Evolutionary conservation across 2,113 vertebrate species (phyloP), one percentile per base, ranked within the genome.

Genomic region (Dromaius novaehollandiae): DNA sequence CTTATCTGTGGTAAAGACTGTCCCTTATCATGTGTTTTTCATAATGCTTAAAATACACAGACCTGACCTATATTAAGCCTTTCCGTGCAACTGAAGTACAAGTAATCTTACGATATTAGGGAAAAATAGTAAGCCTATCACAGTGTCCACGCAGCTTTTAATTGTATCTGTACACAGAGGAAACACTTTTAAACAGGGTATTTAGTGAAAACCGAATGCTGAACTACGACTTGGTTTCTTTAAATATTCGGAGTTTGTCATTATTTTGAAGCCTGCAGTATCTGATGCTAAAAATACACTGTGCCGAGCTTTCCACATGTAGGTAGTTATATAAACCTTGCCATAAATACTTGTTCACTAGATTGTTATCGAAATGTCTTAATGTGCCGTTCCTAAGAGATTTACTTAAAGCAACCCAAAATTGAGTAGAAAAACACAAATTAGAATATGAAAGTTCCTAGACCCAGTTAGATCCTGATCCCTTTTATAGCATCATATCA

Each of bases 271-370:
- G 88, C 65, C 77, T 93, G 84, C 71, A 25, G 75, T 89, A 75
- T 94, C 71, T 71, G 68, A 89, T 94, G 65, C 89, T 96, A 97
- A 95, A 97, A 96, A 96, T 95, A 94, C 55, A 34, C 79, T 48
- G 21, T 91, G 42, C 77, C 60, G 89, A 90, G 69, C 82, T 95
- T 96, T 93, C 89, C 73, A 75, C 7, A 0, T 93, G 82, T 86
- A 93, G 69, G 79, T 86, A 38, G 95, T 97, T 97, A 94, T 5
- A 94, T 96, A 97, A 96, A 95, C 75, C 89, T 94, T 93, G 80
- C 88, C 94, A 95, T 94, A 95, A 93, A 94, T 96, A 56, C 46
- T 84, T 78, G 60, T 93, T 94, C 91, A 40, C 69, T 89, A 0
- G 0, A 88, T 95, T 82, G 58, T 95, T 91, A 79, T 61, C 90